Evolutionary conservation across 1,140 invertebrate genomes (phyloP).

Genomic region (Chironomus striatipennis): DNA sequence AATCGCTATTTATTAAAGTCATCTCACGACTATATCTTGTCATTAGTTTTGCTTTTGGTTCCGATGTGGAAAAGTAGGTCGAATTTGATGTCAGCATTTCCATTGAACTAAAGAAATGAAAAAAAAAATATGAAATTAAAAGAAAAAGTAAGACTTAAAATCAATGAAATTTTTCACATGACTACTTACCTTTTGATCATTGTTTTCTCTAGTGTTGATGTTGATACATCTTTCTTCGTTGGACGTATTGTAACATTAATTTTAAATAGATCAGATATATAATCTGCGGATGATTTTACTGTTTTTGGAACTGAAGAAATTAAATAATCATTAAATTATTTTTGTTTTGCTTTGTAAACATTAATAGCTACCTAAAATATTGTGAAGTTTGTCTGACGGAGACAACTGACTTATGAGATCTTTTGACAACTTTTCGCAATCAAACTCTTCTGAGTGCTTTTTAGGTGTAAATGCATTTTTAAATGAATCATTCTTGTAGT

Average conservation of each 20-base stretch:
- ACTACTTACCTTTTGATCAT: neutral
- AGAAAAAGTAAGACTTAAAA: slow-evolving; percentile 10
- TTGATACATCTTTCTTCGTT: slow-evolving; percentile 39
- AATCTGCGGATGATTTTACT: slow-evolving; percentile 66
- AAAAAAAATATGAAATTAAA: slow-evolving; percentile 24
- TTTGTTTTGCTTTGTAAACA: too few relatives aligned
- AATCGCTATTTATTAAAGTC: slow-evolving; percentile 42
- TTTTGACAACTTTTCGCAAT: slow-evolving; percentile 65
- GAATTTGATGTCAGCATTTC: slow-evolving; percentile 47
- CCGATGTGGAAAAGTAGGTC: slow-evolving; percentile 59
- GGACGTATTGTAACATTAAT: slow-evolving; percentile 54
- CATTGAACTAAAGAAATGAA: slow-evolving; percentile 31
- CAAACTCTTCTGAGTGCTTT: slow-evolving; percentile 67
- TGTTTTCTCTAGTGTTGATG: slow-evolving; percentile 31
- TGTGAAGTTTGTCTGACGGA: slow-evolving; percentile 58
- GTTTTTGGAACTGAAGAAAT: slow-evolving; percentile 52
- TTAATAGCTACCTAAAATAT: slow-evolving; percentile 51
- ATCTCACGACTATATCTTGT: slow-evolving; percentile 50
- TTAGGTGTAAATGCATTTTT: slow-evolving; percentile 41
- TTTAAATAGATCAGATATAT: slow-evolving; percentile 69
- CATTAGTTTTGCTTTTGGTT: slow-evolving; percentile 58
- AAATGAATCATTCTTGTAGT: slow-evolving; percentile 29
- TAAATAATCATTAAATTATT: slow-evolving; percentile 4
- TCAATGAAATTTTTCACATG: neutral
- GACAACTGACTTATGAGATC: slow-evolving; percentile 62